Evolutionary conservation across 2,113 vertebrate genomes (phyloP).

Genomic region (Polypterus senegalus): DNA sequence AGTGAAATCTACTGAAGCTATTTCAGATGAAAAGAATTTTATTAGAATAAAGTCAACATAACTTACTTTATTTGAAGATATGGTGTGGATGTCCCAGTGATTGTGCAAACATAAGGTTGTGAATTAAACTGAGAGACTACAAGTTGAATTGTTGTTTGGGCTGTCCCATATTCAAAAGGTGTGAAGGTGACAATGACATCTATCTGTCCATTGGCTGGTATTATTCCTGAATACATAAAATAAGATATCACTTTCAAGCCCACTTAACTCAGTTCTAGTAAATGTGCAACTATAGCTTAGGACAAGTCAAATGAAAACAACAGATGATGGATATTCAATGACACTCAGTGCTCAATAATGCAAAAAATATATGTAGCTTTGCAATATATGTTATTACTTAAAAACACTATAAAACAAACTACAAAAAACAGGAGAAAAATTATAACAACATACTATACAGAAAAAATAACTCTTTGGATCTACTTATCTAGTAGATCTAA

Average conservation of each 20-base stretch:
- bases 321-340: too few relatives aligned
- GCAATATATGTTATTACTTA: too few relatives aligned
- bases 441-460: too few relatives aligned
- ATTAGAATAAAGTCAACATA: neutral
- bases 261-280: too few relatives aligned
- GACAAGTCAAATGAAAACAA: too few relatives aligned
- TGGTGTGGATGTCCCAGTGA: constrained; percentile 66
- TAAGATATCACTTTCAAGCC: neutral
- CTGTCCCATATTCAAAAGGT: constrained; percentile 65
- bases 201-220: constrained; percentile 61
- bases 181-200: constrained; percentile 56
- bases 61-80: constrained; percentile 47
- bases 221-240: constrained; percentile 58
- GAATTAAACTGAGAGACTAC: constrained; percentile 71
- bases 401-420: too few relatives aligned
- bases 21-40: neutral
- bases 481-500: too few relatives aligned
- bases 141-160: constrained; percentile 65
- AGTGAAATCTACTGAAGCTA: neutral
- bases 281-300: too few relatives aligned
- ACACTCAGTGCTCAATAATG: too few relatives aligned
- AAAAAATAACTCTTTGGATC: too few relatives aligned
- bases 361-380: too few relatives aligned
- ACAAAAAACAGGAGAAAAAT: too few relatives aligned
- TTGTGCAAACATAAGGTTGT: constrained; percentile 62